Evolutionary conservation across 2,888 invertebrate genomes (phyloP).

Genomic region (Dasysyrphus tricinctus): DNA sequence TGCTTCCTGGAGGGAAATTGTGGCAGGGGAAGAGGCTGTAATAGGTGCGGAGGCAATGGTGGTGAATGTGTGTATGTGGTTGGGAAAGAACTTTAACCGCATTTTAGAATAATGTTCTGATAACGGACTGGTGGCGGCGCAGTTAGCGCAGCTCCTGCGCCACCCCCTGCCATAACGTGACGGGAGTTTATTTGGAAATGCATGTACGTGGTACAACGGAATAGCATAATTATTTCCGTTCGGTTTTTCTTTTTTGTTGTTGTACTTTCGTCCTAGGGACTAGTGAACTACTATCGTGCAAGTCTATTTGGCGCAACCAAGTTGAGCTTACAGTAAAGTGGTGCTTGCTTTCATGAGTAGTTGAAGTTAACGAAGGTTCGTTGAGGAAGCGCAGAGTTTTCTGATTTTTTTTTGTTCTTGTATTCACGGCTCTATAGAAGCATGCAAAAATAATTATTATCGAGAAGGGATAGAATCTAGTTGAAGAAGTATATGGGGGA

Average conservation of each 20-base stretch:
- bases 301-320: conserved; percentile 58
- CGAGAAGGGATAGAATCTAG: conserved; percentile 46
- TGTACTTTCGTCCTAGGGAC: background rate
- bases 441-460: conserved; percentile 74
- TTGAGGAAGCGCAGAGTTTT: conserved; percentile 31
- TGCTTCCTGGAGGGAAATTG: conserved; percentile 46
- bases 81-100: conserved; percentile 57
- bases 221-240: conserved; percentile 74
- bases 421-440: conserved; percentile 56
- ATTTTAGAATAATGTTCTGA: conserved; percentile 60
- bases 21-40: conserved; percentile 12
- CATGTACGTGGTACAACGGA: conserved; percentile 63
- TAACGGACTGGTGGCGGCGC: background rate
- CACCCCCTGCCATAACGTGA: background rate
- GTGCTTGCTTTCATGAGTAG: conserved; percentile 54
- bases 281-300: conserved; percentile 47
- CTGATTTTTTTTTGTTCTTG: background rate
- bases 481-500: conserved; percentile 1
- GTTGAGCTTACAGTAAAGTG: conserved; percentile 61
- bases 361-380: conserved; percentile 67
- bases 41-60: conserved; percentile 1
- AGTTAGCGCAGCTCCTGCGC: background rate
- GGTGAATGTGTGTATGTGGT: conserved; percentile 5
- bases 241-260: conserved; percentile 23
- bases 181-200: conserved; percentile 41